Conservation (phyloP, 2,797 vertebrate species). For the Chromis chromis region DNA sequence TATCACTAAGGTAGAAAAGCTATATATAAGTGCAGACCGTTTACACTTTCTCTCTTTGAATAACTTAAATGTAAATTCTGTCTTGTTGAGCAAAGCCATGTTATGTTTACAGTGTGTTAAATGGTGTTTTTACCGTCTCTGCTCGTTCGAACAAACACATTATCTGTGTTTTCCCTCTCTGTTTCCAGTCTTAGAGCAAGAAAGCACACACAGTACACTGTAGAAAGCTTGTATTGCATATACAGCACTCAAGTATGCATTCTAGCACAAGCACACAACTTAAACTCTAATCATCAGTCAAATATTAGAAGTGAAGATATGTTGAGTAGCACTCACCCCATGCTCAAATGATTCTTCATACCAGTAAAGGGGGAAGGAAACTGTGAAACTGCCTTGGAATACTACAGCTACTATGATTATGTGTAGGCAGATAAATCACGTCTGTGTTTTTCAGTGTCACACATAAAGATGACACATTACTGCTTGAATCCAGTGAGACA, state of each 20-base stretch:
- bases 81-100: conserved; percentile 3
- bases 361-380: conserved; percentile 5
- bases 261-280: conserved; percentile 32
- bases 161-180: background rate
- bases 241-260: conserved; percentile 14
- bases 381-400: conserved; percentile 21
- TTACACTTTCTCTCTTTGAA: too few relatives aligned
- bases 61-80: background rate
- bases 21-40: too few relatives aligned
- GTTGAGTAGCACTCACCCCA: conserved; percentile 22
- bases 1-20: too few relatives aligned
- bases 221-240: conserved; percentile 16
- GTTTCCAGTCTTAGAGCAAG: background rate
- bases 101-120: background rate
- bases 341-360: conserved; percentile 38
- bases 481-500: conserved; percentile 59
- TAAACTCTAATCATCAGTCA: conserved; percentile 38
- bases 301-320: conserved; percentile 36
- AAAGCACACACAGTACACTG: background rate
- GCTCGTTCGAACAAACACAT: conserved; percentile 4
- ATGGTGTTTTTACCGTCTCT: conserved; percentile 16
- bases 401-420: conserved; percentile 29
- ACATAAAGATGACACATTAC: conserved; percentile 68
- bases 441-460: conserved; percentile 60
- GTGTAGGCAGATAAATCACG: conserved; percentile 57